Base-by-base conservation (phyloP, 2,888 invertebrate genomes). In the Lasioglossum lativentre region DNA sequence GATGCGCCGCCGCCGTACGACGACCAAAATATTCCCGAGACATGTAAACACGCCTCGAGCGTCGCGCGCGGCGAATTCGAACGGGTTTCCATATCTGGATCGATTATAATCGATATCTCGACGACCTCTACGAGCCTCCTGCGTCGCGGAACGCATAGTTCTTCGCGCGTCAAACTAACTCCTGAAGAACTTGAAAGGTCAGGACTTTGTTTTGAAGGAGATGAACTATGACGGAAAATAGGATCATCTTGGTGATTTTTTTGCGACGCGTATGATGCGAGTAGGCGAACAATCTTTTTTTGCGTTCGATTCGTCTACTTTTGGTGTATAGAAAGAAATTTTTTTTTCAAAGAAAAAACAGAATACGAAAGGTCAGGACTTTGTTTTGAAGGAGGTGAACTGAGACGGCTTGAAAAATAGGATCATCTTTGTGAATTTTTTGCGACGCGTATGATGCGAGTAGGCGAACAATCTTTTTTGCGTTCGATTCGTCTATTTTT, bases 11-110 rank as follows among this genome's bases (percentile, higher is more conserved):
- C n/a, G n/a, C n/a, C n/a, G n/a, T n/a, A 1, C 74, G 40, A 16
- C 10, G 27, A 56, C 38, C 38, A 27, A n/a, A 56, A 74, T 38
- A 10, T 74, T 23, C 56, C 40, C 66, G 66, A 66, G 34, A 40
- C 27, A 12, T 19, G 66, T 34, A 42, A 68, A 42, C 82, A 16
- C 19, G 5, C n/a, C 19, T 40, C 52, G 82, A n/a, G 56, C 59
- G 52, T 30, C 66, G 30, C 34, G 47, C 23, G 38, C 42, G 30
- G 68, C 27, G 66, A 56, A 56, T 74, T 47, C 59, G 68, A 56
- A 59, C 45, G 52, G 23, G 14, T 82, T 56, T 74, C 77, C 83
- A 82, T 84, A 74, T 75, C 59, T 68, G 84, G 83, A 78, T 40
- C 83, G 83, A 82, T 82, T 42, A 42, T 74, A 47, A 63, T 77